phyloP scores from a whole-genome alignment of 2,888 invertebrate species.

The Altica lythri region DNA sequence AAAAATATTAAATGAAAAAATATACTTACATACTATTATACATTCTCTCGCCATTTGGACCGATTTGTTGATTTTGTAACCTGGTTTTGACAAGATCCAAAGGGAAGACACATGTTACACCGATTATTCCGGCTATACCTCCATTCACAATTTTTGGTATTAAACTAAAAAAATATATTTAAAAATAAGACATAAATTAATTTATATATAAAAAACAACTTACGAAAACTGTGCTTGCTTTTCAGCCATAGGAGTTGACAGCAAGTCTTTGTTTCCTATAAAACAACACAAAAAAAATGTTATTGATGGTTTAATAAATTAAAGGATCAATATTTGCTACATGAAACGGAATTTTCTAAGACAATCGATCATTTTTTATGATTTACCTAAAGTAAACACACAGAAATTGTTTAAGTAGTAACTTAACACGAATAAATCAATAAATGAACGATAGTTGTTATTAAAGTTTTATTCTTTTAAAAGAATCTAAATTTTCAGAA shows the following conservation, averaged over 20 bases:
- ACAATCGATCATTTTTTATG: too few species aligned
- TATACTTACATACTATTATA: constrained; percentile 88
- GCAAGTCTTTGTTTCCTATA: constrained; percentile 2
- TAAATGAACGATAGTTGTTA: too few species aligned
- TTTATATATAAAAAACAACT: too few species aligned
- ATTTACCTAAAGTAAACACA: too few species aligned
- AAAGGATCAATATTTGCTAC: not conserved
- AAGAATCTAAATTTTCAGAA: too few species aligned
- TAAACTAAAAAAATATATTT: constrained; percentile 67
- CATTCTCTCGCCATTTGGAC: constrained; percentile 87
- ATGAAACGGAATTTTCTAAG: not conserved
- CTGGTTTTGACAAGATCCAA: constrained; percentile 97
- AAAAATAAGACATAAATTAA: too few species aligned
- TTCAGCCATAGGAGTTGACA: constrained; percentile 39
- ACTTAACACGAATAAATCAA: too few species aligned
- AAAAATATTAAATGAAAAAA: not conserved
- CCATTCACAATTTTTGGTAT: constrained; percentile 96
- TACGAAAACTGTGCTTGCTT: constrained; percentile 43
- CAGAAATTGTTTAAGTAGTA: too few species aligned
- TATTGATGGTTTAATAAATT: not conserved
- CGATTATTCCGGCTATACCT: constrained; percentile 97
- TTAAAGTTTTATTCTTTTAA: too few species aligned
- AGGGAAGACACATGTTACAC: constrained; percentile 96
- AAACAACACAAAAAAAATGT: constrained; percentile 8
- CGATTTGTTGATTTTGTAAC: constrained; percentile 93